Evolutionary conservation across 2,113 vertebrate species (phyloP).

Genomic region (Vombatus ursinus): DNA sequence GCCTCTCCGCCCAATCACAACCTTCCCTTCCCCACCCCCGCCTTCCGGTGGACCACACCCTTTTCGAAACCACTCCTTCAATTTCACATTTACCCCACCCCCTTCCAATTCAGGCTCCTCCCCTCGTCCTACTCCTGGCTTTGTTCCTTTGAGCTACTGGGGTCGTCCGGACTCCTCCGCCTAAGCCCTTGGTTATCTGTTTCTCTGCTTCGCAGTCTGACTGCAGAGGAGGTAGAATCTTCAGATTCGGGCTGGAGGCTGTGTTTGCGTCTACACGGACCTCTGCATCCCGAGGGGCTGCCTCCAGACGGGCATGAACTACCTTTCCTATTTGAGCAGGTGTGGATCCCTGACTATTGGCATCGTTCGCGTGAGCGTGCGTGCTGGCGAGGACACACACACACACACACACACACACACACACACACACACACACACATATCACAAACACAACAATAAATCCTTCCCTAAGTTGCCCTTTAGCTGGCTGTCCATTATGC

Average conservation of each 20-base stretch:
- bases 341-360: conserved; percentile 61
- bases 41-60: not conserved
- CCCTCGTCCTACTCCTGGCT: not conserved
- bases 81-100: not conserved
- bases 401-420: no score
- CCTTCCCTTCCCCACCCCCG: not conserved
- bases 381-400: not conserved
- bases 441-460: not conserved
- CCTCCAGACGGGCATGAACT: conserved; percentile 92
- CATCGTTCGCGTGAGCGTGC: not conserved
- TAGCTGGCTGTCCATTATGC: not conserved
- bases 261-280: conserved; percentile 94
- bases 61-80: not conserved
- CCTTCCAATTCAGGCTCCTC: not conserved
- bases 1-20: not conserved
- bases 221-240: conserved; percentile 75
- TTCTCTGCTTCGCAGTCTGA: not conserved
- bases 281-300: conserved; percentile 91
- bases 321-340: conserved; percentile 95
- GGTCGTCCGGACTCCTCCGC: not conserved
- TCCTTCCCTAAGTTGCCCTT: not conserved
- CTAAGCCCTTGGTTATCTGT: not conserved
- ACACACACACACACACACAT: not conserved
- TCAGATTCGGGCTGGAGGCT: conserved; percentile 86
- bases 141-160: not conserved